phyloP scores from a whole-genome alignment of 2,888 invertebrate genomes.

The Chydorus sphaericus region DNA sequence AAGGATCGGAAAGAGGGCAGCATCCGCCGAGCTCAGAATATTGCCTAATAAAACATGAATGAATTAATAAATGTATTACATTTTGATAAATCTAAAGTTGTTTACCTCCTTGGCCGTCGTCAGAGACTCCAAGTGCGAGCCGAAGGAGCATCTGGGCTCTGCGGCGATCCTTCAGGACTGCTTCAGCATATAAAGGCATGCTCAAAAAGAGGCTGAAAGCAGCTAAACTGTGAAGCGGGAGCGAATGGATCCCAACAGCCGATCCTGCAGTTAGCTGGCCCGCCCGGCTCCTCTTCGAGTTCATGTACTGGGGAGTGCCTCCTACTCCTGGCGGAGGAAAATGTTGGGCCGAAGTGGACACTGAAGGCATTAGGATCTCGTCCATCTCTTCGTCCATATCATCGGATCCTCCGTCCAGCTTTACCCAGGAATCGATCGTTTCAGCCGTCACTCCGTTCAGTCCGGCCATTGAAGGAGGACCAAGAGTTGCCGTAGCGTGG shows the following conservation, averaged over 20 bases:
- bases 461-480: background rate
- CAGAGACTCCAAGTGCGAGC: constrained; percentile 74
- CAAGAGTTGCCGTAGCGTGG: background rate
- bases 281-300: background rate
- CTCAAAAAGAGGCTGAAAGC: constrained; percentile 79
- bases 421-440: constrained; percentile 11
- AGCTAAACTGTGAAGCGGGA: constrained; percentile 75
- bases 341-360: background rate
- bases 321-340: background rate
- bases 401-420: constrained; percentile 10
- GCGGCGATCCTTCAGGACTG: constrained; percentile 64
- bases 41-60: constrained; percentile 36
- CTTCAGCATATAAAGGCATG: constrained; percentile 79
- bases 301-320: constrained; percentile 6
- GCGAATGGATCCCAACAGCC: constrained; percentile 11
- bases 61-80: background rate
- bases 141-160: constrained; percentile 73
- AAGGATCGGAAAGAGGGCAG: constrained; percentile 50
- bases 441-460: background rate
- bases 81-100: constrained; percentile 17
- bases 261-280: background rate
- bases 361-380: constrained; percentile 5
- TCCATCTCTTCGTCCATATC: constrained; percentile 14
- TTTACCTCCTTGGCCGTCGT: constrained; percentile 77
- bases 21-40: constrained; percentile 52